Evolutionary conservation across 2,888 invertebrate species (phyloP).

Genomic region (Chaitophorus viminalis): DNA sequence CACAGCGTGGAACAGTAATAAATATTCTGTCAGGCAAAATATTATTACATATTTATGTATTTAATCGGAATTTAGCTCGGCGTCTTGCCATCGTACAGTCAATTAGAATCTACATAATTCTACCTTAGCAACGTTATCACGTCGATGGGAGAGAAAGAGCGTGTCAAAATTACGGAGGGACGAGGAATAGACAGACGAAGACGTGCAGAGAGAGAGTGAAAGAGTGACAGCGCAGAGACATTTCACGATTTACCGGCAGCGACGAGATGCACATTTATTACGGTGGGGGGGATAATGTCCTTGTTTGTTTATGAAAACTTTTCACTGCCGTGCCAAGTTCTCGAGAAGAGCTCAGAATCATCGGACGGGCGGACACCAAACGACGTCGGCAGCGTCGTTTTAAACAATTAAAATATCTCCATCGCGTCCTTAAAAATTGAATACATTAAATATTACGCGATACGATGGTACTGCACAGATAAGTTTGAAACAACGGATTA

Average conservation of each 20-base stretch:
- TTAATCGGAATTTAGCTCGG: not conserved
- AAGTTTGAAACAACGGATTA: not conserved
- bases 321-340: not conserved
- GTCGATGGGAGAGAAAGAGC: not conserved
- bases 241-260: not conserved
- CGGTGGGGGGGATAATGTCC: conserved; percentile 1
- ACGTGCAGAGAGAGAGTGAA: too few relatives aligned
- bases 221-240: not conserved
- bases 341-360: not conserved
- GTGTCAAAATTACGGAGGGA: not conserved
- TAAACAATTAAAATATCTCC: conserved; percentile 10
- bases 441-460: not conserved
- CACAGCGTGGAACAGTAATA: not conserved
- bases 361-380: not conserved
- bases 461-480: not conserved
- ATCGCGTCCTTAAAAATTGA: not conserved
- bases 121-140: not conserved
- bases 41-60: not conserved
- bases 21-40: not conserved
- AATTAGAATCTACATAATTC: conserved; percentile 25
- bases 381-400: not conserved
- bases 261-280: not conserved
- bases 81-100: not conserved
- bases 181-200: not conserved
- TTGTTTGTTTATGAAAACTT: conserved; percentile 21